Percentiles rank a stretch among this genome's conserved stretches.
phyloP scores from a whole-genome alignment of 2,888 invertebrate species.

The Altica lythri region DNA sequence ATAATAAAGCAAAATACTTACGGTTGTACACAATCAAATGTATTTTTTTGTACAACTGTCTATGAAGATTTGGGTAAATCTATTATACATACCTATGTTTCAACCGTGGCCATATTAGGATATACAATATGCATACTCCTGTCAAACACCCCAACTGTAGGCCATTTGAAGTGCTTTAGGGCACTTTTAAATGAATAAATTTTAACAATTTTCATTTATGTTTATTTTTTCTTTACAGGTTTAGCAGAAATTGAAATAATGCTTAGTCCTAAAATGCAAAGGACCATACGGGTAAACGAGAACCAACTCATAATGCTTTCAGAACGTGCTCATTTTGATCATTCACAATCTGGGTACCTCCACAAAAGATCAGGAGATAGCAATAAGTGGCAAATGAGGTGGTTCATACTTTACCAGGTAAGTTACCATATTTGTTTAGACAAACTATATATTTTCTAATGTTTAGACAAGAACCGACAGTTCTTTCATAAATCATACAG shows the following conservation, averaged over 20 bases:
- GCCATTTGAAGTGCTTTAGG: background rate
- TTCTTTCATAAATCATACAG: background rate
- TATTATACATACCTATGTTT: no score
- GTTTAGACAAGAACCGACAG: background rate
- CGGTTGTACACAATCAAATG: no score
- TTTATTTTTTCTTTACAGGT: no score
- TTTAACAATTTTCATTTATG: no score
- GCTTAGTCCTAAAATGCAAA: constrained; percentile 86
- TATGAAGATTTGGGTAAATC: no score
- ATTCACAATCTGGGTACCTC: constrained; percentile 80
- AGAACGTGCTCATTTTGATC: constrained; percentile 83
- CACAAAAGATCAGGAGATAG: constrained; percentile 85
- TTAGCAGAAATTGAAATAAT: no score
- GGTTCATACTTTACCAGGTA: constrained; percentile 84
- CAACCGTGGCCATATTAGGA: no score
- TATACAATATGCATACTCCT: no score
- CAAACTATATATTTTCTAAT: background rate
- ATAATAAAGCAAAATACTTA: no score
- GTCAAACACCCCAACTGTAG: no score
- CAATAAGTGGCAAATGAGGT: constrained; percentile 85
- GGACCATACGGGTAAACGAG: constrained; percentile 83
- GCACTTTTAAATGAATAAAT: background rate
- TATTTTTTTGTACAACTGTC: no score
- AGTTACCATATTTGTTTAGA: constrained; percentile 36
- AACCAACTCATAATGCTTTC: constrained; percentile 82